Conservation (phyloP, 1,140 invertebrate genomes). For the Drosophila subpulchrella region DNA sequence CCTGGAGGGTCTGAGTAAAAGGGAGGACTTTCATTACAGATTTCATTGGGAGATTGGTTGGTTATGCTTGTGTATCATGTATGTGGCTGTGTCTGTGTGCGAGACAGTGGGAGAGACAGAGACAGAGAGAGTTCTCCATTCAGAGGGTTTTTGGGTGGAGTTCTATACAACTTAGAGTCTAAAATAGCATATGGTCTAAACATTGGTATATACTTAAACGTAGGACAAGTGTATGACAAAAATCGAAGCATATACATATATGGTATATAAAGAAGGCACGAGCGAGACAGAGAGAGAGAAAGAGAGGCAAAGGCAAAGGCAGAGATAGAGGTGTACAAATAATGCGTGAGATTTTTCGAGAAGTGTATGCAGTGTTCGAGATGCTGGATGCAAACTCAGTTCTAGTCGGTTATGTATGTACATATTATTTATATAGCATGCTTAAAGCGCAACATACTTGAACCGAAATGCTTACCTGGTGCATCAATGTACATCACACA, state of each 20-base stretch:
- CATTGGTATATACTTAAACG: constrained; percentile 51
- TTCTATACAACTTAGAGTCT: constrained; percentile 70
- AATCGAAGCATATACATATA: constrained; percentile 23
- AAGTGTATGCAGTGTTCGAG: constrained; percentile 43
- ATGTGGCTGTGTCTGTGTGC: constrained; percentile 24
- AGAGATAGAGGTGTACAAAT: constrained; percentile 30
- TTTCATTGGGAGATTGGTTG: constrained; percentile 48
- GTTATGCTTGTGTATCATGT: constrained; percentile 33
- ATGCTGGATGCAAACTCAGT: constrained; percentile 37
- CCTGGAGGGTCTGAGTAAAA: constrained; percentile 36
- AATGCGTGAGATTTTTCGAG: constrained; percentile 20
- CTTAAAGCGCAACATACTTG: constrained; percentile 26
- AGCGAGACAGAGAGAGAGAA: constrained; percentile 28
- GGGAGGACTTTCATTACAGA: constrained; percentile 54
- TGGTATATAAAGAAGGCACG: constrained; percentile 18
- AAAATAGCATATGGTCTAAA: constrained; percentile 52
- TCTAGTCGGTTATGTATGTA: constrained; percentile 6
- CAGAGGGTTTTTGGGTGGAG: constrained; percentile 31
- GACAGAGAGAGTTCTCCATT: constrained; percentile 43
- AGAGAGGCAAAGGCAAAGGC: neutral
- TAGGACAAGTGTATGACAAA: constrained; percentile 32
- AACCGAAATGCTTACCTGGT: constrained; percentile 50
- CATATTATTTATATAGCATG: constrained; percentile 8
- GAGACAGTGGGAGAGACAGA: constrained; percentile 40
- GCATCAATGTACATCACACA: constrained; percentile 39